Evolutionary conservation across 2,113 vertebrate genomes (phyloP).

Genomic region (Chaenogobius annularis): DNA sequence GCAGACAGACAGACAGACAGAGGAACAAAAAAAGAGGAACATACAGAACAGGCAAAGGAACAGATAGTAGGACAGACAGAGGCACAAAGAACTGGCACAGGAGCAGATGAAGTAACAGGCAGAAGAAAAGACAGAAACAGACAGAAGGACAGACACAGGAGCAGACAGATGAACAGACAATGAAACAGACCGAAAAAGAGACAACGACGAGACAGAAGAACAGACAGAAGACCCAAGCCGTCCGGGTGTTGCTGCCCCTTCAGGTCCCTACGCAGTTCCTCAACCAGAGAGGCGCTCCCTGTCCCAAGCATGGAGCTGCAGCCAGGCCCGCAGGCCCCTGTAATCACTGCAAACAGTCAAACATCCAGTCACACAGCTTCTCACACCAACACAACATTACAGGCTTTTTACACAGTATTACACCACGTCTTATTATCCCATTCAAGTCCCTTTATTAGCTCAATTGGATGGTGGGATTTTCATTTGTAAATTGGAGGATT

Average conservation of each 20-base stretch:
- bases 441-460: conserved; percentile 83
- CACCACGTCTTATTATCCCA: conserved; percentile 83
- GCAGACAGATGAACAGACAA: conserved; percentile 31
- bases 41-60: conserved; percentile 20
- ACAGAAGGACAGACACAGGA: conserved; percentile 6
- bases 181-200: conserved; percentile 13
- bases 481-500: conserved; percentile 83
- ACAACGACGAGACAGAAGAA: conserved; percentile 11
- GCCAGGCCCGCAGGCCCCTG: conserved; percentile 73
- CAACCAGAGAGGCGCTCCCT: conserved; percentile 69
- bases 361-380: conserved; percentile 71
- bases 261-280: conserved; percentile 59
- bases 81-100: background rate
- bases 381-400: conserved; percentile 80
- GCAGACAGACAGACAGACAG: background rate
- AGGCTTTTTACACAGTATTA: conserved; percentile 83
- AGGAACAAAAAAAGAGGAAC: conserved; percentile 8
- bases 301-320: conserved; percentile 50
- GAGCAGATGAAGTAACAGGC: conserved; percentile 4
- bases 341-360: conserved; percentile 78
- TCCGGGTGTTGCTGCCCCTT: conserved; percentile 50
- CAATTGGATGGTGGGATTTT: conserved; percentile 84
- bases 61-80: conserved; percentile 40
- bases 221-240: conserved; percentile 29
- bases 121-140: background rate